phyloP scores from a whole-genome alignment of 2,888 invertebrate species.

The Andrena trimmerana region DNA sequence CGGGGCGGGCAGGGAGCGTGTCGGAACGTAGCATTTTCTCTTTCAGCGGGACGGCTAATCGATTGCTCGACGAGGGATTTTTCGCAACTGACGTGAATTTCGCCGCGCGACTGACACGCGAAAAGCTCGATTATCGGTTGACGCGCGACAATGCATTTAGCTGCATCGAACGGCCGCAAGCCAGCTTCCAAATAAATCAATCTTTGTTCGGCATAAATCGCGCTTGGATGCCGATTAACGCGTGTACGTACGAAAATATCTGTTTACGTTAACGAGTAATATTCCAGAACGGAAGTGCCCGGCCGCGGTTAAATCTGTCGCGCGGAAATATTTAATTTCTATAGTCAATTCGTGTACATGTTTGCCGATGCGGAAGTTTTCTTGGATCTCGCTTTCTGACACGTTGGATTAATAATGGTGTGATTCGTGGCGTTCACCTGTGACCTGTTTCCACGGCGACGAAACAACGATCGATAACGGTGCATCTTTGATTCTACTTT shows the following conservation, averaged over 20 bases:
- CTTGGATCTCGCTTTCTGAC: background rate
- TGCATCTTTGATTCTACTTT: no score
- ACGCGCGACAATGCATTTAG: constrained; percentile 40
- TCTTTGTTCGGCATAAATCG: constrained; percentile 31
- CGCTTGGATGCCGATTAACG: background rate
- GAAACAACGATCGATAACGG: background rate
- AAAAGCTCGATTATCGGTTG: constrained; percentile 45
- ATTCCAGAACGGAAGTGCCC: background rate
- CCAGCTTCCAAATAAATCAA: constrained; percentile 51
- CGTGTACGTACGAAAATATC: constrained; percentile 13
- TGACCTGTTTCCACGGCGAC: background rate
- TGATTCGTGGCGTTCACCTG: background rate
- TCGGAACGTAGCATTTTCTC: constrained; percentile 28
- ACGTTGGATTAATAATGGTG: background rate
- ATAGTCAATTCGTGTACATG: background rate
- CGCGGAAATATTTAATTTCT: background rate
- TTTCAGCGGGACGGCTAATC: constrained; percentile 20
- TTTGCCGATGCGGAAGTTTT: constrained; percentile 4
- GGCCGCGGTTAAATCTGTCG: background rate
- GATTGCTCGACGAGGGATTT: constrained; percentile 41
- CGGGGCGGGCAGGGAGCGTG: background rate
- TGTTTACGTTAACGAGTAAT: constrained; percentile 18
- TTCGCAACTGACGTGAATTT: constrained; percentile 37
- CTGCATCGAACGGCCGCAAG: constrained; percentile 1
- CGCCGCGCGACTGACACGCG: constrained; percentile 18